Evolutionary conservation across 2,113 vertebrate genomes (phyloP).

Genomic region (Menura novaehollandiae): DNA sequence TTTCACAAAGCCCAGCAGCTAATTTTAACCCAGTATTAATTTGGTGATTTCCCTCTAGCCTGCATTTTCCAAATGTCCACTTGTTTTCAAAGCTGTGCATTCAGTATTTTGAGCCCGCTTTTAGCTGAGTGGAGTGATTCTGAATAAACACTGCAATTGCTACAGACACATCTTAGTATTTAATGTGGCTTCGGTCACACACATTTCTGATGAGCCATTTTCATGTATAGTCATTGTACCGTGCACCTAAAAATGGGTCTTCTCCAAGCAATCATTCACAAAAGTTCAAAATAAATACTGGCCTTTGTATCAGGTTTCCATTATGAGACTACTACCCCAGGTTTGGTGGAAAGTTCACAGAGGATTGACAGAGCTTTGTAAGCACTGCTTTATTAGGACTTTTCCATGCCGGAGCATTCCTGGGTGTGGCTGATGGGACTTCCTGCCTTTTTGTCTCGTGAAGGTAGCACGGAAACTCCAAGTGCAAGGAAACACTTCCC

Average conservation of each 20-base stretch:
- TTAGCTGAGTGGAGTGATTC: background rate
- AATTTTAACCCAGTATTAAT: background rate
- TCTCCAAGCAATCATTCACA: background rate
- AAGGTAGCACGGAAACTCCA: background rate
- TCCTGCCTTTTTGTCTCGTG: constrained; percentile 4
- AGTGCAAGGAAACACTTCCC: background rate
- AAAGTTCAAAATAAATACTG: background rate
- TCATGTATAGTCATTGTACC: background rate
- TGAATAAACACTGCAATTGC: background rate
- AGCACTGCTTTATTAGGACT: background rate
- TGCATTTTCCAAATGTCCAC: background rate
- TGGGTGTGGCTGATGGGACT: constrained; percentile 41
- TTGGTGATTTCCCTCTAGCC: background rate
- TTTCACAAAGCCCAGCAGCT: background rate
- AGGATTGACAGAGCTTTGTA: background rate
- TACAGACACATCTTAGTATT: background rate
- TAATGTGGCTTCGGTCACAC: background rate
- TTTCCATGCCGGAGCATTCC: background rate
- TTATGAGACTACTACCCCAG: background rate
- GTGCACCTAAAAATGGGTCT: background rate
- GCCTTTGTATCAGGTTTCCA: background rate
- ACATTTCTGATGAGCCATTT: background rate
- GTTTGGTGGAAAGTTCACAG: background rate
- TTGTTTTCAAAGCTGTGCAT: background rate
- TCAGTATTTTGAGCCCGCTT: background rate